Conservation (phyloP, 2,888 invertebrate species). For the Nebria salina region DNA sequence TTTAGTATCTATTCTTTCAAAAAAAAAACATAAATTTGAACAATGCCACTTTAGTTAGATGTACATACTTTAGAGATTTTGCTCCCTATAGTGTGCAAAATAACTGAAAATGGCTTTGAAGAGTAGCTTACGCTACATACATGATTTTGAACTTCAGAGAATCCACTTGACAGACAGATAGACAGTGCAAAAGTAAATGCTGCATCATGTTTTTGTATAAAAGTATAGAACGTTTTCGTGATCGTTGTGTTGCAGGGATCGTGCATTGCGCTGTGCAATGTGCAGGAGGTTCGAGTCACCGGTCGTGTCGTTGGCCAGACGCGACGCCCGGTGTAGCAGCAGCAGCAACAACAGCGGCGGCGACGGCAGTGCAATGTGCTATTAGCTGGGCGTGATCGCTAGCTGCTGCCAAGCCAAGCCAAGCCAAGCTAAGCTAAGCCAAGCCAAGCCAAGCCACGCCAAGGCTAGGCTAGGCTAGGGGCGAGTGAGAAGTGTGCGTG, state of each 20-base stretch:
- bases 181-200: not conserved
- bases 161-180: not conserved
- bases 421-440: too few species aligned
- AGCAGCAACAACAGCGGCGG: not conserved
- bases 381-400: constrained; percentile 48
- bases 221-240: constrained; percentile 5
- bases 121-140: not conserved
- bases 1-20: too few species aligned
- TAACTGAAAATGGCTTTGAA: not conserved
- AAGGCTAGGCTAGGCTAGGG: not conserved
- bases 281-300: constrained; percentile 19
- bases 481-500: constrained; percentile 48
- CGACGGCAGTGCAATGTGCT: constrained; percentile 8
- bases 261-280: constrained; percentile 19
- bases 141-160: constrained; percentile 12
- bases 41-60: too few species aligned
- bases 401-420: constrained; percentile 22
- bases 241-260: constrained; percentile 31
- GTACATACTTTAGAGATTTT: constrained; percentile 10
- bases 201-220: not conserved
- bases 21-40: too few species aligned
- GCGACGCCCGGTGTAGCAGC: not conserved
- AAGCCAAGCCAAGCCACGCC: too few species aligned
- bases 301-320: constrained; percentile 12
- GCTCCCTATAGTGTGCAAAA: not conserved